Evolutionary conservation across 2,797 vertebrate genomes (phyloP), one percentile per base, ranked within the genome.

Genomic region (Melanotaenia boesemani): DNA sequence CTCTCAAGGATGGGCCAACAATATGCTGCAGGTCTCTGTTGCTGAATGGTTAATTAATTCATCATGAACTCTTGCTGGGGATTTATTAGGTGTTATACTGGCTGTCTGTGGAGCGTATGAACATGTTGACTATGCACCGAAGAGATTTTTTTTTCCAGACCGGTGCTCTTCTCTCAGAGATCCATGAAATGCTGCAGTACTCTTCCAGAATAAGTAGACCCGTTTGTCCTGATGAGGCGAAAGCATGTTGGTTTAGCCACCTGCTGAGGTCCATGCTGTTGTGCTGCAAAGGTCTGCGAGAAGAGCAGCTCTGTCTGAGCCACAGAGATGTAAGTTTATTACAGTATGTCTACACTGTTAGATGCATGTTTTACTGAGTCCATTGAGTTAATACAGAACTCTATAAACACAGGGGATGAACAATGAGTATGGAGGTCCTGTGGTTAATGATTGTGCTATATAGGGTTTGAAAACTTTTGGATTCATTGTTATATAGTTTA

Each of bases 161-260:
- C 66, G 80, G 72, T 55, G 62, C 66, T 84, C 74, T 46, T 62
- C 72, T 86, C 90, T 90, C 81, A 79, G 59, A 59, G 81, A 80
- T 75, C 77, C 75, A 65, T 71, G 56, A 67, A 78, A 82, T 26
- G 61, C 56, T 81, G 50, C 71, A 61, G 34, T 79, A 60, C 48
- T 75, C 75, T 15, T 79, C 68, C 72, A 67, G 74, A 81, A 75
- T 74, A 81, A 61, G 65, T 62, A 71, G 77, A 80, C 80, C 78
- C 56, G 67, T 86, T 92, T 83, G 80, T 88, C 78, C 67, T 50
- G 72, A 80, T 64, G 78, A 83, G 81, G 80, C 37, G 28, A 72
- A 68, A 78, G 77, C 74, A 60, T 83, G 74, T 80, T 52, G 80
- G 76, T 15, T 72, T 80, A 74, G 68, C 82, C 69, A 82, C 84